Evolutionary conservation across 2,797 vertebrate genomes (phyloP).

Genomic region (Siniperca obscura): DNA sequence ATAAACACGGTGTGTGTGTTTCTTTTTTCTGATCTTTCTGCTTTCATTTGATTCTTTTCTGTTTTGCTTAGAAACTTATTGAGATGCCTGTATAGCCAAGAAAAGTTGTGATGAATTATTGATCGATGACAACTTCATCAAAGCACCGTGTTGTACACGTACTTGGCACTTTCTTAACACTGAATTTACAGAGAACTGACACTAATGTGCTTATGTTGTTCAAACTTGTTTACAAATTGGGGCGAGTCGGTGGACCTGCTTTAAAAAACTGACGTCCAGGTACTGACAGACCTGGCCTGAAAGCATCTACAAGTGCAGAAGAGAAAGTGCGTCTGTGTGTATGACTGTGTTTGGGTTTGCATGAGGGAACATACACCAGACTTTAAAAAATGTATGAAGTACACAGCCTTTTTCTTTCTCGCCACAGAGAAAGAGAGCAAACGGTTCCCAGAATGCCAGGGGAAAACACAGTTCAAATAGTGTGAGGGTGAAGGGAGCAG

Average conservation of each 20-base stretch:
- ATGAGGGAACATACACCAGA: constrained; percentile 75
- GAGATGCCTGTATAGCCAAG: constrained; percentile 81
- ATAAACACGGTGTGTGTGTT: constrained; percentile 69
- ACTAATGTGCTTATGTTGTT: constrained; percentile 85
- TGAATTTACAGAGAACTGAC: constrained; percentile 88
- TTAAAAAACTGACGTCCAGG: constrained; percentile 78
- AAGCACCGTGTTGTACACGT: constrained; percentile 76
- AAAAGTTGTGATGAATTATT: constrained; percentile 88
- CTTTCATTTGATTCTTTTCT: constrained; percentile 76
- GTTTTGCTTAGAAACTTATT: constrained; percentile 78
- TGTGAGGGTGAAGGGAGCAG: constrained; percentile 84
- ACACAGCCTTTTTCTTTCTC: constrained; percentile 85
- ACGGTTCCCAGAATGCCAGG: constrained; percentile 85
- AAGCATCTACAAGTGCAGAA: constrained; percentile 73
- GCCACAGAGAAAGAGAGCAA: constrained; percentile 83
- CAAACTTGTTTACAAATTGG: constrained; percentile 91
- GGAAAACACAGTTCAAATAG: constrained; percentile 89
- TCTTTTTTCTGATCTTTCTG: constrained; percentile 66
- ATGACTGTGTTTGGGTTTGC: constrained; percentile 71
- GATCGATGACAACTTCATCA: constrained; percentile 84
- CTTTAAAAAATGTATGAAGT: constrained; percentile 92
- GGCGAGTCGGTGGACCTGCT: constrained; percentile 78
- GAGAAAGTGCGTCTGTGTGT: constrained; percentile 56
- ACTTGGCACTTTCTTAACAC: constrained; percentile 86
- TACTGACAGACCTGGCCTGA: constrained; percentile 80